Percentiles rank a stretch among this genome's conserved stretches.
Evolutionary conservation across 1,140 invertebrate genomes (phyloP).

Genomic region (Listronotus oregonensis): DNA sequence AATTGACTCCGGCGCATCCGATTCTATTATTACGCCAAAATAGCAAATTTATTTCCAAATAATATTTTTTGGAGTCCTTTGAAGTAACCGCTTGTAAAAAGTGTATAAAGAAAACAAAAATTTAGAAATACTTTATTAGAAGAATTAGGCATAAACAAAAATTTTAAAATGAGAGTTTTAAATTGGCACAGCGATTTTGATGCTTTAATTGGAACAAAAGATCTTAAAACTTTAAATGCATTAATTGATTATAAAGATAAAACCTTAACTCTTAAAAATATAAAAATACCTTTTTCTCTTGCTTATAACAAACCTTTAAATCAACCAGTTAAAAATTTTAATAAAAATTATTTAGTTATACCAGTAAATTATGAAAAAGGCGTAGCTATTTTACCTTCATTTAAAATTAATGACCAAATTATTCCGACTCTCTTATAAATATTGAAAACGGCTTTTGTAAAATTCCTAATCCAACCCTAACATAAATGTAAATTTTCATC

Average conservation of each 20-base stretch:
- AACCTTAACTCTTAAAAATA: conserved; percentile 1
- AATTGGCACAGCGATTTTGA: conserved; percentile 18
- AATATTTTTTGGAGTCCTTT: conserved; percentile 4
- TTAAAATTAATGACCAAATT: neutral
- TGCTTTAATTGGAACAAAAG: conserved; percentile 6
- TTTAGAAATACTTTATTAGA: neutral
- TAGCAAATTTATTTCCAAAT: neutral
- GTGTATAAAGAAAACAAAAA: conserved; percentile 4
- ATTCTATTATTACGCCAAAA: neutral
- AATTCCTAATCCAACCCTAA: conserved; percentile 16
- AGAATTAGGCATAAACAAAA: conserved; percentile 10
- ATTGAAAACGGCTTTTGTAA: conserved; percentile 8
- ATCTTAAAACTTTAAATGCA: neutral
- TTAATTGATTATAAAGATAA: conserved; percentile 8
- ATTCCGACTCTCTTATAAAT: conserved; percentile 11
- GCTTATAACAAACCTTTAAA: too few relatives aligned
- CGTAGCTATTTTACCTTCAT: neutral
- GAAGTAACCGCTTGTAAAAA: conserved; percentile 9
- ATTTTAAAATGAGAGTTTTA: conserved; percentile 7
- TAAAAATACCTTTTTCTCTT: neutral
- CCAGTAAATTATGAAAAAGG: conserved; percentile 2
- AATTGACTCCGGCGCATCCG: neutral
- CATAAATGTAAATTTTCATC: conserved; percentile 11
- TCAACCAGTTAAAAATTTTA: too few relatives aligned
- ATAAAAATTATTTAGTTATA: neutral